Evolutionary conservation across 2,797 vertebrate genomes (phyloP), one percentile per base, ranked within the genome.

Genomic region (Furcifer pardalis): DNA sequence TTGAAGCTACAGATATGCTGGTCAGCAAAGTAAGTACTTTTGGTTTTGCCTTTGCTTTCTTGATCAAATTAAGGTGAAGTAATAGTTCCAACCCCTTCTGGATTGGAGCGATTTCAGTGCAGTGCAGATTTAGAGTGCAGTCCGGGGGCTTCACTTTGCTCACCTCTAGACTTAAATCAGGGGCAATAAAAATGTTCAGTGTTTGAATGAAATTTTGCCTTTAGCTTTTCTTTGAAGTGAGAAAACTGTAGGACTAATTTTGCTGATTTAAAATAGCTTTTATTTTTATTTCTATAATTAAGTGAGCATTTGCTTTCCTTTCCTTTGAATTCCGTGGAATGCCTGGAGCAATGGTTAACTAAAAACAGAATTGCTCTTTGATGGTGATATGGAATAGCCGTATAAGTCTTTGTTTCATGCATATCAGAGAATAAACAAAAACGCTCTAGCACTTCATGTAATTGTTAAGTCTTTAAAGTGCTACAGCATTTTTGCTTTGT

Each of bases 1-100:
- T 99, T 90, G 98, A 99, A 93, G 98, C 98, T 44, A 98, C 98
- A 0, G 98, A 99, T 90, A 90, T 98, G 77, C 96, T 99, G 0
- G 98, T 99, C 92, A 99, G 97, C 91, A 99, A 99, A 97, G 98
- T 99, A 90, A 94, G 91, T 75, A 25, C 35, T 76, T 85, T 66
- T 32, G n/a, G 8, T 35, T 30, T 44, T 9, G 5, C 52, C 52
- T 56, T 56, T 30, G 17, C 12, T 56, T 7, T 77, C 25, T 46
- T 59, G 7, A n/a, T 42, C 42, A 7, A 40, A 32, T 59, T 40
- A 59, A 77, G 17, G 15, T 81, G 46, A 42, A 5, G 32, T 32
- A 23, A n/a, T 1, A 13, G 40, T 62, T 46, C 25, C 25, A 27
- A 12, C 23, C 32, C 35, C 15, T 77, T 83, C 52, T 59, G n/a